Base-by-base conservation (phyloP, 2,888 invertebrate species). In the Scaptomyza polygonia region DNA sequence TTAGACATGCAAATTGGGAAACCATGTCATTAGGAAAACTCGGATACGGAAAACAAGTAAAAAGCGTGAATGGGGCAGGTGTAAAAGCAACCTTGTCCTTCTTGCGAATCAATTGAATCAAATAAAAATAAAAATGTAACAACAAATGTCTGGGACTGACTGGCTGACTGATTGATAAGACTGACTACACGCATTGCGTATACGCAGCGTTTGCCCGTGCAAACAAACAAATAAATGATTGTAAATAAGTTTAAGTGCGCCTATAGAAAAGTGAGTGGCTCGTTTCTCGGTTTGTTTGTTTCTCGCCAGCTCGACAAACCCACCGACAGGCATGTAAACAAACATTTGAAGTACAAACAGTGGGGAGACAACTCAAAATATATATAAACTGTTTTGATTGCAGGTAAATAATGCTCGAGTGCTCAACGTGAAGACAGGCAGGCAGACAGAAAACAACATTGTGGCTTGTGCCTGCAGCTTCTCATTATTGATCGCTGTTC, bases 331-430 rank as follows among this genome's bases (percentile, higher is more conserved):
- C 53, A 44, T 51, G 68, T 77, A 67, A 75, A 77, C 39, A 75
- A 73, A 66, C 72, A 86, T 74, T 80, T 80, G 34, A 59, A 68
- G 45, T 21, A 47, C 65, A 59, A 62, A 66, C 70, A 86, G 62
- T 61, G 56, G 44, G 29, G 47, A 65, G 51, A 57, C 51, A 48
- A 36, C 39, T 59, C 56, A 57, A 57, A 57, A 57, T 52, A 71
- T 74, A 72, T 77, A 72, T 70, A 78, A 84, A 81, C 62, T 73
- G 78, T 71, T 86, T 81, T 81, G 81, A 81, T 85, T 81, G 75
- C 82, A 81, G 81, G 81, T 79, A 85, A 85, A 85, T 68, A 48
- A 21, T 39, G 9, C 39, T 32, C 18, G n/a, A 48, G 18, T 48
- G 77, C 59, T 32, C 45, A 61, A 52, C 39, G 48, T 55, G 51